Conservation (phyloP, 1,140 invertebrate genomes). For the Bemisia tabaci region DNA sequence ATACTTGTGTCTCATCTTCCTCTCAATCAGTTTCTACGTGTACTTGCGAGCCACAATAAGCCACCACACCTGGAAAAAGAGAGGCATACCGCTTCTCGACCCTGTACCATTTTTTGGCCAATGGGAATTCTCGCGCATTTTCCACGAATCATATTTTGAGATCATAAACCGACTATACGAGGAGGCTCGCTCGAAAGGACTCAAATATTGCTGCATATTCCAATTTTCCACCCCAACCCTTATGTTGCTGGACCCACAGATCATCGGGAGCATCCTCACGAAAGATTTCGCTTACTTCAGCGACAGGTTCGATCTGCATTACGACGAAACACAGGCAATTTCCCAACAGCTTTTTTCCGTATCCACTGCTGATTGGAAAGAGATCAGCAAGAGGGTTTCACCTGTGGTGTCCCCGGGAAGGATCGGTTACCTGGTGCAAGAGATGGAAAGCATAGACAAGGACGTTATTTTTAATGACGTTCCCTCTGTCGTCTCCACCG, state of each 20-base stretch:
- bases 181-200: not conserved
- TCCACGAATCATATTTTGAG: not conserved
- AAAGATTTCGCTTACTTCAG: not conserved
- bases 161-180: not conserved
- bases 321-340: not conserved
- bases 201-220: not conserved
- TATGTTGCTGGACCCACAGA: not conserved
- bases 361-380: not conserved
- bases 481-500: not conserved
- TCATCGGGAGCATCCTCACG: not conserved
- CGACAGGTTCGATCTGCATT: not conserved
- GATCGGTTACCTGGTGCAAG: not conserved
- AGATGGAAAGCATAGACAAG: not conserved
- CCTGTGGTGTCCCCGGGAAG: not conserved
- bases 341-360: not conserved
- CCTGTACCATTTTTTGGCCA: not conserved
- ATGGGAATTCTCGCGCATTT: not conserved
- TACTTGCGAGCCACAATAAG: no score
- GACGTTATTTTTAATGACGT: no score
- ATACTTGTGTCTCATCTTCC: no score
- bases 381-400: not conserved
- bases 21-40: no score
- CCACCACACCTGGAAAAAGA: not conserved
- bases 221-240: not conserved
- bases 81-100: not conserved